phyloP scores from a whole-genome alignment of 2,797 vertebrate species.

The Argya squamiceps region DNA sequence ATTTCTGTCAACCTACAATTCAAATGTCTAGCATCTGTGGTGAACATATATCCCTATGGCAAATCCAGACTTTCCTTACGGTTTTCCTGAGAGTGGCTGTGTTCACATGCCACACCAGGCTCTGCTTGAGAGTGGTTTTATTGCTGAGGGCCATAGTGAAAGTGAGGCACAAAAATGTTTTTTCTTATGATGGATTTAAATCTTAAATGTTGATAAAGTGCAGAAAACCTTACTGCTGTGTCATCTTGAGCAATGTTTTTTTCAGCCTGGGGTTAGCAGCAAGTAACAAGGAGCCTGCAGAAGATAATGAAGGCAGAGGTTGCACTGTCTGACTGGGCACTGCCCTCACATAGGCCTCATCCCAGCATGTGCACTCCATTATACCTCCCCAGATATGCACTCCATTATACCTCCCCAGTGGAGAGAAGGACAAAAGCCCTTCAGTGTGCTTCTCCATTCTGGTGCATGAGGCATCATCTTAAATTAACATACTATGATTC shows the following conservation, averaged over 20 bases:
- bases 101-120: fast-evolving
- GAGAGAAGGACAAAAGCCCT: background rate
- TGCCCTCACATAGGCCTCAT: background rate
- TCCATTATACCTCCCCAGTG: background rate
- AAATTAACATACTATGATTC: too few relatives aligned
- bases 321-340: background rate
- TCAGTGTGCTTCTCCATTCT: background rate
- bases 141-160: background rate
- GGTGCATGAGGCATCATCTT: background rate
- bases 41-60: background rate
- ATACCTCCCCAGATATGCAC: background rate
- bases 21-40: background rate
- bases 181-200: background rate
- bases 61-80: background rate
- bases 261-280: background rate
- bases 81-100: background rate
- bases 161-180: background rate
- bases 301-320: background rate
- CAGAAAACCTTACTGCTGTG: background rate
- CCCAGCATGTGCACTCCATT: background rate
- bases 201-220: background rate
- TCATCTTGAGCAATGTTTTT: background rate
- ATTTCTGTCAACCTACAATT: background rate
- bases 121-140: background rate
- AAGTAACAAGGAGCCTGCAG: background rate